Base-by-base conservation (phyloP, 2,888 invertebrate species). In the Meiosimyza platycephala region DNA sequence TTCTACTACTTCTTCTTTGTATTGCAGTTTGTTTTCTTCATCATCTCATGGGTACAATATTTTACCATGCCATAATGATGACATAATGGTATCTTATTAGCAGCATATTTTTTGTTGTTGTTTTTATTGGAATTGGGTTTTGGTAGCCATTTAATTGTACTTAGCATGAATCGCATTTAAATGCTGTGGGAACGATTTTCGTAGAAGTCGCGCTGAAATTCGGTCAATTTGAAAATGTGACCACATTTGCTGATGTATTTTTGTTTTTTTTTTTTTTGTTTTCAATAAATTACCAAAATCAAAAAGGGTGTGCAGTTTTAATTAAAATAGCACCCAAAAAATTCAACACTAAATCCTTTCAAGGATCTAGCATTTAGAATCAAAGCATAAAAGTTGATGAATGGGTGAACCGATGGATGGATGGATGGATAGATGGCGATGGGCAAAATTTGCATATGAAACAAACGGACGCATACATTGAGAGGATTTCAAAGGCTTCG, bases 21-120 rank as follows among this genome's bases (percentile, higher is more conserved):
- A 6, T 15, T 62, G 3, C 62, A n/a, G 9, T 55, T 57, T 18
- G 33, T 47, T 12, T 51, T 48, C 16, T 67, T n/a, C 16, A 33
- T 11, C 13, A 66, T 59, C 52, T 28, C 28, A 28, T 28, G 28
- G 28, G 28, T 28, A 40, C 40, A 40, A 40, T 40, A 40, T 40
- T 9, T 40, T 40, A 40, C 40, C 40, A 9, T 18, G 40, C 60
- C 52, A 60, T 63, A 70, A 70, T 70, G 70, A 70, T 47, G 54
- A 55, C 63, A 28, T 63, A 69, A 70, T 70, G 54, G 47, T 28
- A 54, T 48, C 70, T 70, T 63, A 70, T 70, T 70, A 70, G 55
- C 70, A 54, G 70, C 62, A 62, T 63, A 70, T 63, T 62, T 52
- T 70, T 6, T 40, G 40, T 40, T 40, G 40, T 40, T 40, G 9